Evolutionary conservation across 2,113 vertebrate species (phyloP), one percentile per base, ranked within the genome.

Genomic region (Xenopus borealis): DNA sequence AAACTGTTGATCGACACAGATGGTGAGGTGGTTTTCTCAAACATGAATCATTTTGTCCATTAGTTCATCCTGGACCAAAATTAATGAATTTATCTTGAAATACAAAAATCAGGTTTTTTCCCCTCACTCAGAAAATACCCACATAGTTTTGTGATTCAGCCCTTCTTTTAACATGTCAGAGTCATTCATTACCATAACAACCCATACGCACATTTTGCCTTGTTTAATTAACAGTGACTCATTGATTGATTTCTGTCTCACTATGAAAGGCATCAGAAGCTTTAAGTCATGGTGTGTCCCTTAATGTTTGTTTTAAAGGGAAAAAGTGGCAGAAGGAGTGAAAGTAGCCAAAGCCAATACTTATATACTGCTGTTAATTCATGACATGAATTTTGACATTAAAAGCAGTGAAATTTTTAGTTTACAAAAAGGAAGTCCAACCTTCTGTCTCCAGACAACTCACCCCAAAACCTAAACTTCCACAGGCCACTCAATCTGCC

Each of bases 221-320:
- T 69, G 18, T 55, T 55, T 69, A 69, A 69, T 55, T 69, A 69
- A 53, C 13, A 55, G 50, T 69, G 66, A 69, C 20, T 69, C 45
- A 67, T 19, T 19, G 4, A 19, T 52, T 55, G 16, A 69, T 55
- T 53, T 69, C 20, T 11, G 8, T 33, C 23, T n/a, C 66, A 20
- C 23, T 13, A n/a, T 2, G 16, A 50, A 55, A 13, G 66, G 55
- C 50, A 33, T 12, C n/a, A 46, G 12, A 55, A n/a, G 14, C 53
- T 55, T 55, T 55, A 3, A 18, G 16, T 27, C 23, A 27, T 27
- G 23, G 2, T 27, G 1, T 27, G 23, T 27, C 23, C 23, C 23
- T 27, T 27, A 27, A 27, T 27, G 23, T 27, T 27, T 27, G 23
- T 27, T 27, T 27, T 27, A 27, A n/a, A 27, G 23, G 23, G 2